phyloP scores from a whole-genome alignment of 1,140 invertebrate species.

The Planococcus citri region DNA sequence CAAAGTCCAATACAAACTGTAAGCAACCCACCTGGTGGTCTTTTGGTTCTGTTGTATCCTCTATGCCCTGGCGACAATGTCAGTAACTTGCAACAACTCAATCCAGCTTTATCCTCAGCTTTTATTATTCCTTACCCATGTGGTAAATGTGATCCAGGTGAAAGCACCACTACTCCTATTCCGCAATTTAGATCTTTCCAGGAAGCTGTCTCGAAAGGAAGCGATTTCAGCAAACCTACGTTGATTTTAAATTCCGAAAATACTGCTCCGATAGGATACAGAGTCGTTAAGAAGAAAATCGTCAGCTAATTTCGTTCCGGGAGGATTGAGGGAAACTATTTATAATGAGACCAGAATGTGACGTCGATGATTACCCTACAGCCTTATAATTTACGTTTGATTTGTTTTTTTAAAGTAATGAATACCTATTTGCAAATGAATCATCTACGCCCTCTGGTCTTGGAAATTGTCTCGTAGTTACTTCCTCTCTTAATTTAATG shows the following conservation, averaged over 20 bases:
- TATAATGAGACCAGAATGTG: too few species aligned
- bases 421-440: too few species aligned
- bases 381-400: too few species aligned
- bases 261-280: neutral
- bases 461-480: too few species aligned
- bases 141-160: conserved; percentile 11
- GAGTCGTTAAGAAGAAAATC: neutral
- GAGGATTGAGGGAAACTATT: too few species aligned
- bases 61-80: conserved; percentile 42
- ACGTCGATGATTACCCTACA: too few species aligned
- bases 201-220: neutral
- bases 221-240: neutral
- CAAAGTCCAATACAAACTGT: conserved; percentile 30
- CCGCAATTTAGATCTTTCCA: neutral
- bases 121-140: conserved; percentile 35
- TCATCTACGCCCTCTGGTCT: too few species aligned
- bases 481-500: too few species aligned
- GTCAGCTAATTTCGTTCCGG: too few species aligned
- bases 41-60: conserved; percentile 45
- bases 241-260: neutral
- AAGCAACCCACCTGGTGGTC: conserved; percentile 40
- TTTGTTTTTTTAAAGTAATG: too few species aligned
- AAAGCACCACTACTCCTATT: neutral
- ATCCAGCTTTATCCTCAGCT: conserved; percentile 41
- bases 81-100: conserved; percentile 35